These are phyloP conservation scores for Ischnura elegans DNA, from an alignment of 2,888 invertebrate genomes.

Conservation along the genomic window DNA sequence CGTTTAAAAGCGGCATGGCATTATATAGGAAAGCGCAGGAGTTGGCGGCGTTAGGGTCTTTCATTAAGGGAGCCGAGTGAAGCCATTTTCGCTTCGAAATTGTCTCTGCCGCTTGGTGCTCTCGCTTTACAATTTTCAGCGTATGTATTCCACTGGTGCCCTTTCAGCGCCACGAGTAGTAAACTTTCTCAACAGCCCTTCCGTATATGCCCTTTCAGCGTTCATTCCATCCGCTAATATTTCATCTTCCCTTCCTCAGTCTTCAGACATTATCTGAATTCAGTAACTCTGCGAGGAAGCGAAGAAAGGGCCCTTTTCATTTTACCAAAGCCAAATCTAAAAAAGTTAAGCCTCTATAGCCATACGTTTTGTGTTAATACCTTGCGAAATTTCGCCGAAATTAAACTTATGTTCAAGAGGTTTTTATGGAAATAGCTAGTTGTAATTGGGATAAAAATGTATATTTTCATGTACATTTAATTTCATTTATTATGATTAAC, in stretches of 20 bases:
- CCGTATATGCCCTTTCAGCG: not conserved
- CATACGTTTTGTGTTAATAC: too few species aligned
- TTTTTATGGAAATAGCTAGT: too few species aligned
- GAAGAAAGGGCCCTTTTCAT: too few species aligned
- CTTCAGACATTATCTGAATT: too few species aligned
- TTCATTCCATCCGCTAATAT: not conserved
- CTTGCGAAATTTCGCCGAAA: too few species aligned
- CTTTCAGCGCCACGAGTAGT: not conserved
- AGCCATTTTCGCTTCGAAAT: not conserved
- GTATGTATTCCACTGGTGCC: not conserved
- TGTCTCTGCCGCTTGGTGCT: not conserved
- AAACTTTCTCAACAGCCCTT: not conserved
- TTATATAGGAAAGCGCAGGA: not conserved
- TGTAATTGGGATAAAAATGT: too few species aligned
- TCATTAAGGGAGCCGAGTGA: conserved; percentile 12
- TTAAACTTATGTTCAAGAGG: too few species aligned
- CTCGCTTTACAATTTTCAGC: not conserved
- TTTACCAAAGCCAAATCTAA: too few species aligned
- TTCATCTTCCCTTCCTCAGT: not conserved
- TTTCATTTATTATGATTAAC: too few species aligned
- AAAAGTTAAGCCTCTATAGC: too few species aligned
- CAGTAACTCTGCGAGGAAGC: too few species aligned
- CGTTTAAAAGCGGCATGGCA: not conserved
- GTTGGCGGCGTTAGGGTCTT: not conserved
- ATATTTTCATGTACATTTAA: too few species aligned